phyloP scores from a whole-genome alignment of 2,113 vertebrate species.

The Agapornis roseicollis region DNA sequence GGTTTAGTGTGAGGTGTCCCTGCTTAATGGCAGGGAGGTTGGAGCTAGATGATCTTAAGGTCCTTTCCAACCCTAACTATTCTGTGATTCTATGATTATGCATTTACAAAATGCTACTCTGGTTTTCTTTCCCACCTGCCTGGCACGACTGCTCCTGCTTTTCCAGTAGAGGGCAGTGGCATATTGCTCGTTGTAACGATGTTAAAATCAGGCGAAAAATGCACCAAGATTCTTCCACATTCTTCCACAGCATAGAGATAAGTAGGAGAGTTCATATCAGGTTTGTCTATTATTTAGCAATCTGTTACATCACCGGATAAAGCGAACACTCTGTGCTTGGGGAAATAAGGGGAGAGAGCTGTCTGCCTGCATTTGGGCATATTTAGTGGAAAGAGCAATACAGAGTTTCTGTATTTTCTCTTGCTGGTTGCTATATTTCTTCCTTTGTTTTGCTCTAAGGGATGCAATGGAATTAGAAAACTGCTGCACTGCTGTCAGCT shows the following conservation, averaged over 20 bases:
- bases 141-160: accelerated
- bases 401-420: neutral
- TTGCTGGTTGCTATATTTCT: neutral
- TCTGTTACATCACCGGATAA: conserved; percentile 40
- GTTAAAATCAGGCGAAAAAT: neutral
- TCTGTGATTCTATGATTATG: too few species aligned
- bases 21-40: too few species aligned
- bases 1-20: too few species aligned
- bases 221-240: neutral
- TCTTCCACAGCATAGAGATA: neutral
- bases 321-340: neutral
- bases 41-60: too few species aligned
- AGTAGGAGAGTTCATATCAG: conserved; percentile 45
- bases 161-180: conserved; percentile 65
- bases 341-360: neutral
- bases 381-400: neutral
- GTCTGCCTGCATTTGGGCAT: conserved; percentile 23
- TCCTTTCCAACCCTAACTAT: too few species aligned
- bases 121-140: neutral
- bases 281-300: conserved; percentile 48
- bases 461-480: conserved; percentile 1
- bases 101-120: neutral
- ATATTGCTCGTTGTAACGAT: neutral
- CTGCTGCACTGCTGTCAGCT: neutral
- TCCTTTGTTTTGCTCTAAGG: neutral